These are phyloP conservation scores for Phenganax marumi DNA, from an alignment of 92 coral and sea anemone species.

Conservation along the genomic window DNA sequence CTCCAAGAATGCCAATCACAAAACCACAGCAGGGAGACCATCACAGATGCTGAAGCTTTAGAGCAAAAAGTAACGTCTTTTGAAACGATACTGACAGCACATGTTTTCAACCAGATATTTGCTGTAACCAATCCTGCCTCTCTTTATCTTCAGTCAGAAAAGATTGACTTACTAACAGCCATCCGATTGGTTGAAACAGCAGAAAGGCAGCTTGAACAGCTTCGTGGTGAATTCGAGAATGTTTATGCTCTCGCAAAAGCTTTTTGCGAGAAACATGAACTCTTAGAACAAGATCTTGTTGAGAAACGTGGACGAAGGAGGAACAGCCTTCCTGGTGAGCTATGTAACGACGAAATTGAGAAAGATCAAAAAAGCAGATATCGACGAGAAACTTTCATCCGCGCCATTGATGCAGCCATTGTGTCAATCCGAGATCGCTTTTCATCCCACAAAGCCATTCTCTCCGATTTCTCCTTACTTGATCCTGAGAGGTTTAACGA, in stretches of 20 bases:
- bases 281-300: constrained; percentile 3
- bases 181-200: constrained; percentile 9
- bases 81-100: constrained; percentile 2
- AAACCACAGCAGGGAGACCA: constrained; percentile 15
- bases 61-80: constrained; percentile 5
- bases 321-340: constrained; percentile 21
- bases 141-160: constrained; percentile 18
- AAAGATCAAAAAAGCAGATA: constrained; percentile 5
- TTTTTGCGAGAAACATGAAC: constrained; percentile 12
- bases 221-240: constrained; percentile 11
- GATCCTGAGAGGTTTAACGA: constrained; percentile 18
- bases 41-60: constrained; percentile 19
- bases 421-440: constrained; percentile 20
- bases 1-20: constrained; percentile 2
- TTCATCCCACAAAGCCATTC: constrained; percentile 22
- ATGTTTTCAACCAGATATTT: constrained; percentile 25
- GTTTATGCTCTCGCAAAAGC: constrained; percentile 11
- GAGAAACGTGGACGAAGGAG: background rate
- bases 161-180: background rate
- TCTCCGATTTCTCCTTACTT: constrained; percentile 15
- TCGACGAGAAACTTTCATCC: constrained; percentile 4
- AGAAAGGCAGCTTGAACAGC: background rate
- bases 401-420: constrained; percentile 23
- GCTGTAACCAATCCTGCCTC: constrained; percentile 11
- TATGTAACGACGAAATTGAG: constrained; percentile 21